Evolutionary conservation across 2,888 invertebrate genomes (phyloP).

Genomic region (Cephalotes varians): DNA sequence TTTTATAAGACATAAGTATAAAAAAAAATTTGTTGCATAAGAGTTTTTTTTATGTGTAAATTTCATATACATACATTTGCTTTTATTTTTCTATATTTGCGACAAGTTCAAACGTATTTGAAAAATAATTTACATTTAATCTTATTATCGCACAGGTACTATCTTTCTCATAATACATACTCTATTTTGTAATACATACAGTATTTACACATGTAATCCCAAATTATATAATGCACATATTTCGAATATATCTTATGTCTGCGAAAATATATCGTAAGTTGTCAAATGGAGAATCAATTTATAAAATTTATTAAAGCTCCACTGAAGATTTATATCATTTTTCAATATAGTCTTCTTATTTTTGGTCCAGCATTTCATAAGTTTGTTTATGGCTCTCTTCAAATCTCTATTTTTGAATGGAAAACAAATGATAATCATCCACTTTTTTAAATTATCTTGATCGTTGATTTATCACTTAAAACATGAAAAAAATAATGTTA

Average conservation of each 20-base stretch:
- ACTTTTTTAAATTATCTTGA: background rate
- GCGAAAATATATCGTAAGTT: background rate
- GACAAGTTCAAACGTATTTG: constrained; percentile 50
- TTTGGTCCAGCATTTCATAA: background rate
- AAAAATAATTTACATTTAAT: constrained; percentile 64
- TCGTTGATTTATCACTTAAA: background rate
- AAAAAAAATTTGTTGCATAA: background rate
- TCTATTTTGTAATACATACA: constrained; percentile 46
- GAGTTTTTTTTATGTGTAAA: constrained; percentile 27
- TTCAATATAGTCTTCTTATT: background rate
- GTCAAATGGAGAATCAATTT: background rate
- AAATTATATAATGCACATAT: constrained; percentile 9
- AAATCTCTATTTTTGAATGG: background rate
- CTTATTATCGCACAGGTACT: constrained; percentile 64
- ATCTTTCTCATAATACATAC: constrained; percentile 43
- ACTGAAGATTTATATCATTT: background rate
- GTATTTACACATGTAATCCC: constrained; percentile 28
- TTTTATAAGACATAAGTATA: background rate
- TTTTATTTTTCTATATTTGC: constrained; percentile 11
- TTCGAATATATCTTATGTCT: background rate
- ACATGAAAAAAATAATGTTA: background rate
- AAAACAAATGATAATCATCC: background rate
- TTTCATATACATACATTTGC: constrained; percentile 36
- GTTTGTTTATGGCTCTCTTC: background rate
- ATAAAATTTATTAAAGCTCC: background rate